Evolutionary conservation across 2,113 vertebrate species (phyloP).

Genomic region (Porphyrio hochstetteri): DNA sequence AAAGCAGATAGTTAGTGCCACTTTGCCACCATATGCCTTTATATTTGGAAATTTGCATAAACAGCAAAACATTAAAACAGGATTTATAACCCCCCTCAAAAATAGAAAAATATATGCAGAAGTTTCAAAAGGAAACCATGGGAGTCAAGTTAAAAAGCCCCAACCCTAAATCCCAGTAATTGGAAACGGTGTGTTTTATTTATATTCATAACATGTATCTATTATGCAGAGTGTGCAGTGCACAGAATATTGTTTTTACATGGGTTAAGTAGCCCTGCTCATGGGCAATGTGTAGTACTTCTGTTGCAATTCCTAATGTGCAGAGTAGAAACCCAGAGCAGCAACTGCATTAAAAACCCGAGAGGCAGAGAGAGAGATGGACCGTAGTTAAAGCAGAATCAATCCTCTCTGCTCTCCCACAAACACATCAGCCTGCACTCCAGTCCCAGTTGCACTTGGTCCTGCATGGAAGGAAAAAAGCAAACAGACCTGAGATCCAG

Average conservation of each 20-base stretch:
- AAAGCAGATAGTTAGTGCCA: conserved; percentile 73
- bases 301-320: neutral
- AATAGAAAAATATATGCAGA: conserved; percentile 55
- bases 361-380: neutral
- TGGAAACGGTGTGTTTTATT: conserved; percentile 21
- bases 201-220: conserved; percentile 14
- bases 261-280: neutral
- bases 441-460: neutral
- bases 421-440: fast-evolving
- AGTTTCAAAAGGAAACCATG: conserved; percentile 36
- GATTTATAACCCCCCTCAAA: conserved; percentile 54
- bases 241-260: neutral
- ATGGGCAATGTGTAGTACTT: neutral
- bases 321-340: neutral
- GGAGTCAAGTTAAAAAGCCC: conserved; percentile 2
- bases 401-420: neutral
- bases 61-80: conserved; percentile 69
- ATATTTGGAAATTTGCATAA: conserved; percentile 74
- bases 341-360: neutral
- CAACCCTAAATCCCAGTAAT: conserved; percentile 6
- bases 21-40: conserved; percentile 72
- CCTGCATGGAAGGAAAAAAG: neutral
- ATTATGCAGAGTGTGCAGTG: neutral
- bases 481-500: neutral
- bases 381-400: neutral